phyloP scores from a whole-genome alignment of 2,888 invertebrate genomes.

The Chorisops tibialis region DNA sequence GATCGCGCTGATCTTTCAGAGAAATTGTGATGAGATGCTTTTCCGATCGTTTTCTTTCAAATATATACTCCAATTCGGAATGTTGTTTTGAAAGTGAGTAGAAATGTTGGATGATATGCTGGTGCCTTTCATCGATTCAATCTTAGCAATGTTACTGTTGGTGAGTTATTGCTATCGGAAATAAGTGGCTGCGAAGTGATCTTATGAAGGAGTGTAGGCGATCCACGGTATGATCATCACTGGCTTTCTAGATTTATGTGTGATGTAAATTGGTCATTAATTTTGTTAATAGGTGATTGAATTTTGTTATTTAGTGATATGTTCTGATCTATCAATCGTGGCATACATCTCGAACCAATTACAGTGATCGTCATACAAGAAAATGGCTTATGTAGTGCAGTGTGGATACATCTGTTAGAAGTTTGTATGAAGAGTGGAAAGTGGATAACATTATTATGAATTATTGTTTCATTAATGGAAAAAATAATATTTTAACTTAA shows the following conservation, averaged over 20 bases:
- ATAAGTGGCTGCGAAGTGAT: conserved; percentile 19
- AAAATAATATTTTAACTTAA: no score
- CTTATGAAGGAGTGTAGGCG: conserved; percentile 8
- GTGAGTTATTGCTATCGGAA: conserved; percentile 20
- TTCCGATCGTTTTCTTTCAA: no score
- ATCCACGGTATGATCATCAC: background rate
- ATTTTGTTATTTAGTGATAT: background rate
- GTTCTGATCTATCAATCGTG: no score
- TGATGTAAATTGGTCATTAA: conserved; percentile 16
- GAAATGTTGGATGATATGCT: background rate
- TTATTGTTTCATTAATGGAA: no score
- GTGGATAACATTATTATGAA: no score
- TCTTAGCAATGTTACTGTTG: conserved; percentile 5
- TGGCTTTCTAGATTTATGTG: conserved; percentile 9
- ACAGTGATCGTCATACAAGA: no score
- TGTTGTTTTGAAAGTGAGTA: conserved; percentile 18
- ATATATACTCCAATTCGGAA: conserved; percentile 9
- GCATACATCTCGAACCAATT: no score
- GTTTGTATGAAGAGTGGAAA: no score
- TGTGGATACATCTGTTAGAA: no score
- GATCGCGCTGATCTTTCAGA: no score
- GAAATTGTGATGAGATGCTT: no score
- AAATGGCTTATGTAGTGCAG: no score
- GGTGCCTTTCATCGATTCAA: conserved; percentile 8
- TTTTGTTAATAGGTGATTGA: conserved; percentile 15